These are phyloP conservation scores for Trinectes maculatus DNA, from an alignment of 2,113 vertebrate species.

Conservation along the genomic window DNA sequence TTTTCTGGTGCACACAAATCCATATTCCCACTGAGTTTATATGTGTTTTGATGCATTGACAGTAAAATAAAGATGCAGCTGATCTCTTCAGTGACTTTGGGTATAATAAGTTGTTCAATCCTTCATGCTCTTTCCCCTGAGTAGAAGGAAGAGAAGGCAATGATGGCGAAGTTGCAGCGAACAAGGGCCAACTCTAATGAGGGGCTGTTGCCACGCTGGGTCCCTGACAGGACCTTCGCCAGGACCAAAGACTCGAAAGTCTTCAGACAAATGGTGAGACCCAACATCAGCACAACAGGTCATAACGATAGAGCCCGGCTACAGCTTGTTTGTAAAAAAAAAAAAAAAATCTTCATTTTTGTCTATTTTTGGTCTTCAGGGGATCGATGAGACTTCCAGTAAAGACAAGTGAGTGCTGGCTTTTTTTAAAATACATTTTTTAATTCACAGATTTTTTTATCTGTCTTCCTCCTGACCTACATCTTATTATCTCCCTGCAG, in stretches of 20 bases:
- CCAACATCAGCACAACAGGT: background rate
- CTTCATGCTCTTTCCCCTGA: conserved; percentile 52
- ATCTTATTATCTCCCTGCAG: conserved; percentile 65
- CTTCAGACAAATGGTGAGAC: conserved; percentile 95
- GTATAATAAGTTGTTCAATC: conserved; percentile 42
- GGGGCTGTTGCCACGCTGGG: conserved; percentile 92
- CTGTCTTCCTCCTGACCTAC: background rate
- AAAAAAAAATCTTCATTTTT: conserved; percentile 7
- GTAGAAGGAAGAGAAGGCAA: conserved; percentile 97
- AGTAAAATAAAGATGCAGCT: too few species aligned
- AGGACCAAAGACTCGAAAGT: conserved; percentile 97
- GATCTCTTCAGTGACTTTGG: too few species aligned
- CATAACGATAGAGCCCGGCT: background rate
- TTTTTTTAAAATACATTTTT: background rate
- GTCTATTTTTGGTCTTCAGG: conserved; percentile 56
- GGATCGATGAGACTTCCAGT: conserved; percentile 88
- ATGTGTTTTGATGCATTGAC: too few species aligned
- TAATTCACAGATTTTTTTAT: background rate
- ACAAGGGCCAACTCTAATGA: conserved; percentile 90
- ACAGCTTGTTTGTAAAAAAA: background rate
- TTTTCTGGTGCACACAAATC: too few species aligned
- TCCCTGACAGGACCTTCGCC: conserved; percentile 92
- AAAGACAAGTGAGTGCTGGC: conserved; percentile 93
- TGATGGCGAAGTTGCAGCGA: conserved; percentile 94
- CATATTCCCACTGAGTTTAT: too few species aligned